Percentiles rank a stretch among this genome's conserved stretches.
Evolutionary conservation across 2,797 vertebrate species (phyloP).

Genomic region (Enteromius paludinosus): DNA sequence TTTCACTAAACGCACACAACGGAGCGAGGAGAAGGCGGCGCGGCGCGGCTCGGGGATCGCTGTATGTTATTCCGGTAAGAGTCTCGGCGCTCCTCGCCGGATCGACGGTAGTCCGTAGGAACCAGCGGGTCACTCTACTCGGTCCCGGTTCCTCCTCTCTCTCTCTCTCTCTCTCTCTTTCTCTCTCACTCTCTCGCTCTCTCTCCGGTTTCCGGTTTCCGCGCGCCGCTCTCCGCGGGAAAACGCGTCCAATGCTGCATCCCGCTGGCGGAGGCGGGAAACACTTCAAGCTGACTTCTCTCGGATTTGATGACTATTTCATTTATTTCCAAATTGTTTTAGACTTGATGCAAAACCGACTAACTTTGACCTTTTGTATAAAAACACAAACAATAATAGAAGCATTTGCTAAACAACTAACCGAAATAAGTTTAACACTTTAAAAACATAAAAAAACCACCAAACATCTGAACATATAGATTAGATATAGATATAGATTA

Average conservation of each 20-base stretch:
- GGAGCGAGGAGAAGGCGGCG: neutral
- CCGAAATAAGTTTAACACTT: neutral
- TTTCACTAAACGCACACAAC: neutral
- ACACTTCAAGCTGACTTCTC: neutral
- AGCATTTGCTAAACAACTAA: neutral
- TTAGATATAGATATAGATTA: no score
- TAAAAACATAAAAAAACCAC: neutral
- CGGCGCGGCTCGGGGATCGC: neutral
- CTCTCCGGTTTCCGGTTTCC: constrained; percentile 69
- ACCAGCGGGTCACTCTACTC: constrained; percentile 47
- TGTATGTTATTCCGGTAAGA: neutral
- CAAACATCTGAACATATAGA: no score
- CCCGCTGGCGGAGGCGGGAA: constrained; percentile 65
- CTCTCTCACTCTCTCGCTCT: constrained; percentile 47
- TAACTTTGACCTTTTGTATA: no score
- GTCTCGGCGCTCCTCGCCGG: neutral
- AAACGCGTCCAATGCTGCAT: constrained; percentile 70
- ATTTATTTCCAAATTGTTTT: no score
- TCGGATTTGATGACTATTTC: no score
- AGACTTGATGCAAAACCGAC: neutral
- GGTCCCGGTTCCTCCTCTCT: neutral
- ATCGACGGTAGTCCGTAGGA: neutral
- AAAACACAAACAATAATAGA: no score
- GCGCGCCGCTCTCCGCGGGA: constrained; percentile 15
- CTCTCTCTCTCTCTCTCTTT: constrained; percentile 59